A percentile compares a stretch with the other conserved stretches of the same genome.
Evolutionary conservation across 1,140 invertebrate species (phyloP).

Genomic region (Procambarus virginalis): DNA sequence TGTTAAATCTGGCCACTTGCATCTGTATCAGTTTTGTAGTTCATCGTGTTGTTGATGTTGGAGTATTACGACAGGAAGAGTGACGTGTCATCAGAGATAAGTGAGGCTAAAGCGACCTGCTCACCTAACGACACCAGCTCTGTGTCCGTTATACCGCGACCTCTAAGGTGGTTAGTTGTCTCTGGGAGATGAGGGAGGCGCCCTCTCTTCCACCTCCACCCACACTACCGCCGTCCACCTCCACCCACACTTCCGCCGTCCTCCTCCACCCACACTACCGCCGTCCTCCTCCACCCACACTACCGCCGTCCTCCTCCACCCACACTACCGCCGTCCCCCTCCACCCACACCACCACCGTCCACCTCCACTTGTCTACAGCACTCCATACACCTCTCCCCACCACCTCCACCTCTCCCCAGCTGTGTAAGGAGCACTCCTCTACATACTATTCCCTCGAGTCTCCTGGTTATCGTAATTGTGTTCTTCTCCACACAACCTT

Average conservation of each 20-base stretch:
- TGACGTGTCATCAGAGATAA: not conserved
- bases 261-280: not conserved
- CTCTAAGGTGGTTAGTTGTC: not conserved
- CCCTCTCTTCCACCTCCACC: not conserved
- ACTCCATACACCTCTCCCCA: not conserved
- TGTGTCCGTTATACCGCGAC: not conserved
- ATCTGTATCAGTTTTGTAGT: not conserved
- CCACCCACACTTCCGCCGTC: not conserved
- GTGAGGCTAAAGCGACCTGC: not conserved
- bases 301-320: no score
- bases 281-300: not conserved
- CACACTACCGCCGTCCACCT: not conserved
- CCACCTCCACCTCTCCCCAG: no score
- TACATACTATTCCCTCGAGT: no score
- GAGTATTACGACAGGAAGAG: not conserved
- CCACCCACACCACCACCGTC: no score
- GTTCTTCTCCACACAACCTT: not conserved
- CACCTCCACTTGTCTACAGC: not conserved
- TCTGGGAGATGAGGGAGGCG: no score
- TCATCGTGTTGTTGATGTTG: not conserved
- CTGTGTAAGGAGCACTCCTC: no score
- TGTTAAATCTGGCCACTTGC: not conserved
- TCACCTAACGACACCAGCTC: not conserved
- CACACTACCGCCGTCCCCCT: no score
- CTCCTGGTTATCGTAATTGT: not conserved